phyloP scores from a whole-genome alignment of 1,140 invertebrate genomes.

The Cyrtorhinus lividipennis region DNA sequence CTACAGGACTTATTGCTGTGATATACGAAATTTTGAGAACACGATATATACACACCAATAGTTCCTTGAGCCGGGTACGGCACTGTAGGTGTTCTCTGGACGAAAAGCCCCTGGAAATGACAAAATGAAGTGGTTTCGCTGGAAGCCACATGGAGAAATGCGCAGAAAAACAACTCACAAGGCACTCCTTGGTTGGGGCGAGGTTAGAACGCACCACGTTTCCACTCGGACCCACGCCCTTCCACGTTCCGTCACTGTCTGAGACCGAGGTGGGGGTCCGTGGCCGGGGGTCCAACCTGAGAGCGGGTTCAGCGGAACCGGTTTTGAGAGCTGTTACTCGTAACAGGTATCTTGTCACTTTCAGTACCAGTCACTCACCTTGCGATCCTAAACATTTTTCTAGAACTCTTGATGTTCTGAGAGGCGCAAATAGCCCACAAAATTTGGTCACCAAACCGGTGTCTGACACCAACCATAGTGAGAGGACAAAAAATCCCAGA shows the following conservation, averaged over 20 bases:
- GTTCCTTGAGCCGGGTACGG: slow-evolving; percentile 31
- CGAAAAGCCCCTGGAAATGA: background rate
- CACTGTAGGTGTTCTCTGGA: background rate
- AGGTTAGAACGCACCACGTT: background rate
- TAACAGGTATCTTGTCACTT: too few relatives aligned
- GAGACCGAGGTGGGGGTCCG: background rate
- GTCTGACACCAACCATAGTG: too few relatives aligned
- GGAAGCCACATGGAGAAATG: too few relatives aligned
- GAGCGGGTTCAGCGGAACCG: too few relatives aligned
- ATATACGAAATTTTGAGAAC: slow-evolving; percentile 33
- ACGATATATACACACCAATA: slow-evolving; percentile 33
- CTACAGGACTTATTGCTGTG: slow-evolving; percentile 40
- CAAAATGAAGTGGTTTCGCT: too few relatives aligned
- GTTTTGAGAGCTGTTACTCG: too few relatives aligned
- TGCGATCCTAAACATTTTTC: too few relatives aligned
- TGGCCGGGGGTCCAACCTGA: background rate
- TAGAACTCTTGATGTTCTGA: too few relatives aligned
- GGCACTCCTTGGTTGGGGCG: background rate
- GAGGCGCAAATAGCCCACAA: too few relatives aligned
- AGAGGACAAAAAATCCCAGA: too few relatives aligned
- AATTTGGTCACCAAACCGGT: too few relatives aligned
- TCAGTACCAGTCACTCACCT: too few relatives aligned
- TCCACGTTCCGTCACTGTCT: slow-evolving; percentile 1
- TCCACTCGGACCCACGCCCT: background rate
- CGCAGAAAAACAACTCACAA: background rate